These are phyloP conservation scores for Spicauda simplicius DNA, from an alignment of 2,888 invertebrate species.

Conservation along the genomic window DNA sequence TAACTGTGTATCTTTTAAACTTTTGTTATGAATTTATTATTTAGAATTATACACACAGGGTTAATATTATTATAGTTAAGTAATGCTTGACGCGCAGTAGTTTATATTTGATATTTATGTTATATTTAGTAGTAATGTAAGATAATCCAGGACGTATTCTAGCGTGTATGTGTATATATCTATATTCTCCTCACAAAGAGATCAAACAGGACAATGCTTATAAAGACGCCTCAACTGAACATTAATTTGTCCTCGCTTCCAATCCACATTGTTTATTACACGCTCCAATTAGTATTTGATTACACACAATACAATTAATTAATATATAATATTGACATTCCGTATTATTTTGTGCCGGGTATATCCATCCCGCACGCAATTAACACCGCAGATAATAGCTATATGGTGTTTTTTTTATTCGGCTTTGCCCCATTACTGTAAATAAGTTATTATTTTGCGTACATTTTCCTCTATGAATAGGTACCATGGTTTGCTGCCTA, in stretches of 20 bases:
- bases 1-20: too few species aligned
- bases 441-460: constrained; percentile 29
- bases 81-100: background rate
- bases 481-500: constrained; percentile 5
- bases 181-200: background rate
- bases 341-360: constrained; percentile 25
- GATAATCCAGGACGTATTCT: background rate
- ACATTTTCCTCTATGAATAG: constrained; percentile 34
- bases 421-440: constrained; percentile 30
- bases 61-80: too few species aligned
- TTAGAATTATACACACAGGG: too few species aligned
- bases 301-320: constrained; percentile 39
- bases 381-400: constrained; percentile 29
- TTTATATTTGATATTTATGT: too few species aligned
- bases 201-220: constrained; percentile 20
- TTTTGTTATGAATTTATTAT: too few species aligned
- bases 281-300: constrained; percentile 43
- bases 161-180: too few species aligned
- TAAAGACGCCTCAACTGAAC: constrained; percentile 24
- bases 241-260: constrained; percentile 42
- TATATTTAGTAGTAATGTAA: background rate
- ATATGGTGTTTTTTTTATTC: constrained; percentile 8
- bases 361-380: constrained; percentile 40
- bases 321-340: constrained; percentile 37
- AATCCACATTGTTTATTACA: constrained; percentile 40